A percentile compares a stretch with the other conserved stretches of the same genome.
phyloP scores from a whole-genome alignment of 2,113 vertebrate species.

The Platycercus adscitus region DNA sequence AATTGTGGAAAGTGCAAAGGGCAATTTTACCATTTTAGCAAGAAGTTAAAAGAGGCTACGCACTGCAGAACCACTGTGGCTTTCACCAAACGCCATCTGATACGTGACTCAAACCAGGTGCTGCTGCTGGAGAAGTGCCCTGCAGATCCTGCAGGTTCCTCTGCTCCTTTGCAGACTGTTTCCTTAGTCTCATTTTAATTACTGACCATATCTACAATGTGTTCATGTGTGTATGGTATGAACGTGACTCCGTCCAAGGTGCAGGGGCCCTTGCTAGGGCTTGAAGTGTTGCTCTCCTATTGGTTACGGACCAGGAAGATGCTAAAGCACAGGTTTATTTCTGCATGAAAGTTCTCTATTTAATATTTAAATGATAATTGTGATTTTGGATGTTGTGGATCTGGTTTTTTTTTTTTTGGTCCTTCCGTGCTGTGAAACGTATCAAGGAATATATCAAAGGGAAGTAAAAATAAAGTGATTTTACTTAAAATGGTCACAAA shows the following conservation, averaged over 20 bases:
- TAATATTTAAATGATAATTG: neutral
- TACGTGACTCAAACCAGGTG: rapidly evolving
- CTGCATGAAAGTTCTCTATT: neutral
- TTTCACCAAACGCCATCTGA: neutral
- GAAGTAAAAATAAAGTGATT: neutral
- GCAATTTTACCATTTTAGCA: neutral
- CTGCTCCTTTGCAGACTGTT: neutral
- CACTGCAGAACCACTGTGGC: rapidly evolving
- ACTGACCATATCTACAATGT: neutral
- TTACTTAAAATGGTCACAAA: neutral
- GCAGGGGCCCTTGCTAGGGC: neutral
- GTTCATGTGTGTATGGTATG: neutral
- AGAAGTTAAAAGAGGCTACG: neutral
- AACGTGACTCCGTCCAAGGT: neutral
- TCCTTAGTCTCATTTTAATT: neutral
- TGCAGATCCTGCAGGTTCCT: neutral
- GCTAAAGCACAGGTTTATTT: neutral
- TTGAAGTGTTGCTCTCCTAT: neutral
- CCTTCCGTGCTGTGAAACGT: neutral
- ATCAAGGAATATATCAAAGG: neutral
- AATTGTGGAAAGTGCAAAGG: neutral
- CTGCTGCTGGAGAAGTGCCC: neutral
- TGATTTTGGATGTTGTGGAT: neutral
- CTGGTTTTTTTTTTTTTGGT: neutral
- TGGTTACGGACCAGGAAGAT: neutral